phyloP scores from a whole-genome alignment of 2,888 invertebrate species.

The Steinernema scapterisci region DNA sequence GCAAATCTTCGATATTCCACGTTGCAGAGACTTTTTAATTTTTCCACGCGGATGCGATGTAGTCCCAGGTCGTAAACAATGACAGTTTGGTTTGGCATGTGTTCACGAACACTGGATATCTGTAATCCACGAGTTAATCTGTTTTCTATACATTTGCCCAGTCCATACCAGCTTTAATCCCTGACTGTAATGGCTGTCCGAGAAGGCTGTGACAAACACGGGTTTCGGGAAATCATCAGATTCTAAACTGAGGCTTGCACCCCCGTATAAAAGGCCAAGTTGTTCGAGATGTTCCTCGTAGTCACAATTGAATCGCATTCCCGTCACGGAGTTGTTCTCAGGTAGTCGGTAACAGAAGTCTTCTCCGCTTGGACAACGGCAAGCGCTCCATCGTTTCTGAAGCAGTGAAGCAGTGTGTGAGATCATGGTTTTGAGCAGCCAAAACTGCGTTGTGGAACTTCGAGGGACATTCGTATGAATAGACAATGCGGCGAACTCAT shows the following conservation, averaged over 20 bases:
- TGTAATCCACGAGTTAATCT: constrained; percentile 16
- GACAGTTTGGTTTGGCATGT: constrained; percentile 34
- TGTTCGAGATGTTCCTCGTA: background rate
- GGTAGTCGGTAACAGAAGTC: constrained; percentile 33
- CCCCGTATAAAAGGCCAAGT: background rate
- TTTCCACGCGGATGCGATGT: background rate
- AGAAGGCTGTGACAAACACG: constrained; percentile 34
- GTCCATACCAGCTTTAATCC: constrained; percentile 32
- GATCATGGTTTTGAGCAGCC: no score
- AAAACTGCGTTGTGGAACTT: no score
- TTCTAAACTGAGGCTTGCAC: background rate
- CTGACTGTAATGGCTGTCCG: constrained; percentile 8
- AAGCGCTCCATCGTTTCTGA: no score
- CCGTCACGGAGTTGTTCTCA: background rate
- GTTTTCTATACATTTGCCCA: background rate
- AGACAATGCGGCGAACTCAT: background rate
- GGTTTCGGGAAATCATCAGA: background rate
- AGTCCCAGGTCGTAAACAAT: constrained; percentile 46
- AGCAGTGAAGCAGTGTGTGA: no score
- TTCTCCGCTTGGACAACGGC: background rate
- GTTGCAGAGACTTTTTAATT: constrained; percentile 45
- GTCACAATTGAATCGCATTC: constrained; percentile 30
- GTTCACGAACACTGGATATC: constrained; percentile 38
- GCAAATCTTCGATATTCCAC: constrained; percentile 49
- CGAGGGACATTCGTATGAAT: background rate